Evolutionary conservation across 2,113 vertebrate genomes (phyloP).

Genomic region (Hirundichthys speculiger): DNA sequence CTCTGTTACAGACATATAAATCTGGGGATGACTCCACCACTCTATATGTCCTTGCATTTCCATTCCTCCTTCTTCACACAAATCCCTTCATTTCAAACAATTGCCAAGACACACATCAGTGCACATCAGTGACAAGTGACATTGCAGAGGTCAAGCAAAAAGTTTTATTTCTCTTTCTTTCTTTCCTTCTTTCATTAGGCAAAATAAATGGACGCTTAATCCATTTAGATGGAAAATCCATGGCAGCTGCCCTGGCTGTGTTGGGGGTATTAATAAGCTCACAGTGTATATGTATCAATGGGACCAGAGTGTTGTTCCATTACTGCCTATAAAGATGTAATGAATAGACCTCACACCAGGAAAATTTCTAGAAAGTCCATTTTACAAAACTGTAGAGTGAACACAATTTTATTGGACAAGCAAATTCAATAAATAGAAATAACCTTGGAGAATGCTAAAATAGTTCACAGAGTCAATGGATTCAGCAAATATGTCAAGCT

Average conservation of each 20-base stretch:
- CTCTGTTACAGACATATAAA: slow-evolving; percentile 76
- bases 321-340: slow-evolving; percentile 38
- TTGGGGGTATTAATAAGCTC: slow-evolving; percentile 75
- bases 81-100: slow-evolving; percentile 78
- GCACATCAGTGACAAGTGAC: slow-evolving; percentile 73
- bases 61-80: slow-evolving; percentile 51
- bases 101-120: slow-evolving; percentile 77
- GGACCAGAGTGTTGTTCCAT: slow-evolving; percentile 66
- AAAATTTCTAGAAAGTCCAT: slow-evolving; percentile 34
- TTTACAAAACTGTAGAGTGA: slow-evolving; percentile 41
- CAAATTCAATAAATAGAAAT: slow-evolving; percentile 33
- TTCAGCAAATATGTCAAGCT: slow-evolving; percentile 30
- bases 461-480: not conserved
- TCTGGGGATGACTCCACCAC: slow-evolving; percentile 67
- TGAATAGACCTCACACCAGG: slow-evolving; percentile 45
- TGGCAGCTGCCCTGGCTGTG: slow-evolving; percentile 48
- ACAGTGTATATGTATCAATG: slow-evolving; percentile 75
- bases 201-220: slow-evolving; percentile 77
- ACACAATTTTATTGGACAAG: slow-evolving; percentile 59
- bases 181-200: not conserved
- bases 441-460: slow-evolving; percentile 19
- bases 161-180: slow-evolving; percentile 6
- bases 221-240: slow-evolving; percentile 80
- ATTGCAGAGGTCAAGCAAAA: slow-evolving; percentile 77
- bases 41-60: slow-evolving; percentile 31